These are phyloP conservation scores for Eilema griseolum DNA, from an alignment of 2,888 invertebrate genomes.

Conservation along the genomic window DNA sequence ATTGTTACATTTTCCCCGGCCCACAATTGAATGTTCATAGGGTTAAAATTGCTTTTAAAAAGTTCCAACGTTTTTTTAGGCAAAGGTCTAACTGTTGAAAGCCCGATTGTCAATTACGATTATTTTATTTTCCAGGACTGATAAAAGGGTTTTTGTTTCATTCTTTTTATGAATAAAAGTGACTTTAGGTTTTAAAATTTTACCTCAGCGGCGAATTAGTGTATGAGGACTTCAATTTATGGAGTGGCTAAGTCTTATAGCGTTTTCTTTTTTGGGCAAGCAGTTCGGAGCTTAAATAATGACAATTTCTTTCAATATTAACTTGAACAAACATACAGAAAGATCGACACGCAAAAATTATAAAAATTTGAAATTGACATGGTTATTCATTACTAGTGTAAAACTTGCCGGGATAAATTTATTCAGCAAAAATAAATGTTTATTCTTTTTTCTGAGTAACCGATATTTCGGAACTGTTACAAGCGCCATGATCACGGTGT, in stretches of 20 bases:
- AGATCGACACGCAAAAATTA: too few species aligned
- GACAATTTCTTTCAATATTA: too few species aligned
- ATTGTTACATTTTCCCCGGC: conserved; percentile 53
- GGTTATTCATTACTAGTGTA: too few species aligned
- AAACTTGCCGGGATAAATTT: too few species aligned
- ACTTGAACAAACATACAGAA: too few species aligned
- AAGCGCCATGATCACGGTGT: too few species aligned
- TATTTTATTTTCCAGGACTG: conserved; percentile 7
- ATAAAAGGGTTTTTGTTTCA: conserved; percentile 8
- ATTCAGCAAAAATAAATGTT: too few species aligned
- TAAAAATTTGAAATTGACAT: too few species aligned
- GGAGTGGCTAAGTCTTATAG: not conserved
- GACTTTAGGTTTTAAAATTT: not conserved
- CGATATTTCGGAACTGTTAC: too few species aligned
- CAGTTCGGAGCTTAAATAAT: too few species aligned
- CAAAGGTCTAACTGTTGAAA: conserved; percentile 23
- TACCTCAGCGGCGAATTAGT: not conserved
- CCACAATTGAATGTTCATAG: conserved; percentile 66
- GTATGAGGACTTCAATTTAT: not conserved
- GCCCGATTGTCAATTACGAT: conserved; percentile 18
- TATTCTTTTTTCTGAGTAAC: too few species aligned
- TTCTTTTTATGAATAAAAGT: not conserved
- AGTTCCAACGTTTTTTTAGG: conserved; percentile 29
- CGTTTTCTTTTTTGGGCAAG: not conserved
- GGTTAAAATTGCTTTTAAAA: conserved; percentile 55